A percentile compares a stretch with the other conserved stretches of the same genome.
Evolutionary conservation across 2,113 vertebrate genomes (phyloP).

Genomic region (Chiloscyllium plagiosum): DNA sequence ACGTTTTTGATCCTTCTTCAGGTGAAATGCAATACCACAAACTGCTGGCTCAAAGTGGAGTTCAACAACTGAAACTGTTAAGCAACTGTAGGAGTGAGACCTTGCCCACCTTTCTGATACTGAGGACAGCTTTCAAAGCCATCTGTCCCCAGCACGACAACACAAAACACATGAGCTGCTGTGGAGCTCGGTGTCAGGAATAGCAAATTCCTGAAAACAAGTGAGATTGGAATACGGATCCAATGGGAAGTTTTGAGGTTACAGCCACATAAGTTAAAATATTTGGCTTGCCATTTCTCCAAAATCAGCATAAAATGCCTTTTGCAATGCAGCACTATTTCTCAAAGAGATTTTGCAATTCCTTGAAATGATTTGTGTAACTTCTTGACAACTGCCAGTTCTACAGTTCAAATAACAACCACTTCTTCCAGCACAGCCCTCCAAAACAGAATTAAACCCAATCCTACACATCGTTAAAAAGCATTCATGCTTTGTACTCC

Average conservation of each 20-base stretch:
- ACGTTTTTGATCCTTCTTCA: too few relatives aligned
- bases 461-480: neutral
- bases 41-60: too few relatives aligned
- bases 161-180: neutral
- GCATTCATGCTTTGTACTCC: neutral
- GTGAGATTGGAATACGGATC: neutral
- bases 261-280: neutral
- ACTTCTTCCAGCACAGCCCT: neutral
- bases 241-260: neutral
- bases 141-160: neutral
- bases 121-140: neutral
- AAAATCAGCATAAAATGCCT: neutral
- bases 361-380: neutral
- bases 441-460: neutral
- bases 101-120: neutral
- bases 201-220: neutral
- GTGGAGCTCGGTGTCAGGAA: neutral
- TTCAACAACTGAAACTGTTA: too few relatives aligned
- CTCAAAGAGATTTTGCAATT: neutral
- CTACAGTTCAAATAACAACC: neutral
- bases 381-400: neutral
- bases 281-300: neutral
- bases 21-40: too few relatives aligned
- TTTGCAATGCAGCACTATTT: neutral
- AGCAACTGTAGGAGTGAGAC: neutral